These are phyloP conservation scores for Harlomillsia oculata DNA, from an alignment of 1,140 invertebrate species.

Conservation along the genomic window DNA sequence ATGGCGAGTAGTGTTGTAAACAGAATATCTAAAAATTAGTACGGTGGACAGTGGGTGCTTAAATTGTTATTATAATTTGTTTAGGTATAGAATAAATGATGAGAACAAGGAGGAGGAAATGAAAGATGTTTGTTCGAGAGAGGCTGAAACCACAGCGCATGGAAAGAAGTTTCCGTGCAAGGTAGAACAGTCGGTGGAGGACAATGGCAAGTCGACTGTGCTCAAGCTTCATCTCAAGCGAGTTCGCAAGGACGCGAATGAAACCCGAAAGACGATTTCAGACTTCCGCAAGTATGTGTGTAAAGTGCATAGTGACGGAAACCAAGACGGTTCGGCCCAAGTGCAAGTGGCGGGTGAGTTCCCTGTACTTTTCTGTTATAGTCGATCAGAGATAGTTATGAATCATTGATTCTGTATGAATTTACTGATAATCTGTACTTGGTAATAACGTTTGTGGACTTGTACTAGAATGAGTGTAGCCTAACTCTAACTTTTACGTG, in stretches of 20 bases:
- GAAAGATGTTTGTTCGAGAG: background rate
- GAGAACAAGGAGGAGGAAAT: constrained; percentile 13
- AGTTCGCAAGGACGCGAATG: constrained; percentile 14
- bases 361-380: too few species aligned
- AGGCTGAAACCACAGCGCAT: background rate
- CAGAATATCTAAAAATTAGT: background rate
- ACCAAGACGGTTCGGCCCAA: constrained; percentile 8
- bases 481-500: too few species aligned
- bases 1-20: background rate
- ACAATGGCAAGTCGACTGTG: background rate
- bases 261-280: constrained; percentile 8
- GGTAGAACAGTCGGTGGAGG: background rate
- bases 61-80: background rate
- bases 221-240: constrained; percentile 7
- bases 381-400: too few species aligned
- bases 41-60: background rate
- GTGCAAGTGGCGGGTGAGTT: constrained; percentile 10
- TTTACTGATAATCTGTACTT: too few species aligned
- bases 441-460: too few species aligned
- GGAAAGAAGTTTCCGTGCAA: background rate
- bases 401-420: too few species aligned
- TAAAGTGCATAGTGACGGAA: constrained; percentile 15
- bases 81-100: constrained; percentile 19
- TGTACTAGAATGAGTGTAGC: too few species aligned
- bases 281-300: constrained; percentile 21